Percentiles rank a stretch among this genome's conserved stretches.
Evolutionary conservation across 2,888 invertebrate species (phyloP).

Genomic region (Protodeltote pygarga): DNA sequence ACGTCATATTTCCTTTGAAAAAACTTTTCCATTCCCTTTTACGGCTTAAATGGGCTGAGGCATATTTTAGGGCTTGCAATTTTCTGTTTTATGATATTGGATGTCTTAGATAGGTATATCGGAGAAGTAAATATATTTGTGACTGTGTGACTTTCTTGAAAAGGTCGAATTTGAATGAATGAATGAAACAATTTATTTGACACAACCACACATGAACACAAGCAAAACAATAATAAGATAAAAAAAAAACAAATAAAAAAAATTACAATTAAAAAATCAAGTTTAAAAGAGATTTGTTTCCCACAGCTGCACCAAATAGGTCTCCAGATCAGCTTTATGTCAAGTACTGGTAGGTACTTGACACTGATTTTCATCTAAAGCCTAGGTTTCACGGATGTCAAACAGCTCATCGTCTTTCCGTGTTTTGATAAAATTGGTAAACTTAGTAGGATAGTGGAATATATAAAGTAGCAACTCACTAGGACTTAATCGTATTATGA

Average conservation of each 20-base stretch:
- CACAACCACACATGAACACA: too few species aligned
- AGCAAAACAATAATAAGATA: too few species aligned
- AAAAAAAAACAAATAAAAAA: too few species aligned
- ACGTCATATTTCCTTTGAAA: conserved; percentile 73
- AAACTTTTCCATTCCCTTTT: conserved; percentile 73
- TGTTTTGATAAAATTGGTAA: too few species aligned
- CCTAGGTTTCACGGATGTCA: too few species aligned
- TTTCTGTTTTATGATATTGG: conserved; percentile 74
- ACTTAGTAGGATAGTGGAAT: conserved; percentile 11
- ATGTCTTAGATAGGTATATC: conserved; percentile 43
- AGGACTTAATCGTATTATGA: conserved; percentile 58
- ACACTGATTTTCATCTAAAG: too few species aligned
- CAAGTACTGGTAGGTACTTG: too few species aligned
- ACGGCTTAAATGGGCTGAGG: conserved; percentile 69
- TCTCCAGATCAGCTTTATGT: too few species aligned
- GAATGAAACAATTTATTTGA: neutral
- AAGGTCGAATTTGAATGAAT: conserved; percentile 31
- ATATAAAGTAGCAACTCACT: conserved; percentile 52
- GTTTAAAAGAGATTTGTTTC: too few species aligned
- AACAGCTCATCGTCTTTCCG: too few species aligned
- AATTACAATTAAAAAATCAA: too few species aligned
- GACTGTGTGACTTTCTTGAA: conserved; percentile 26
- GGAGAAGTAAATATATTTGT: conserved; percentile 31
- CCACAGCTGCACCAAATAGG: too few species aligned
- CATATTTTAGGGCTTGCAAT: conserved; percentile 66